Base-by-base conservation (phyloP, 2,113 vertebrate species). In the Salminus brasiliensis region DNA sequence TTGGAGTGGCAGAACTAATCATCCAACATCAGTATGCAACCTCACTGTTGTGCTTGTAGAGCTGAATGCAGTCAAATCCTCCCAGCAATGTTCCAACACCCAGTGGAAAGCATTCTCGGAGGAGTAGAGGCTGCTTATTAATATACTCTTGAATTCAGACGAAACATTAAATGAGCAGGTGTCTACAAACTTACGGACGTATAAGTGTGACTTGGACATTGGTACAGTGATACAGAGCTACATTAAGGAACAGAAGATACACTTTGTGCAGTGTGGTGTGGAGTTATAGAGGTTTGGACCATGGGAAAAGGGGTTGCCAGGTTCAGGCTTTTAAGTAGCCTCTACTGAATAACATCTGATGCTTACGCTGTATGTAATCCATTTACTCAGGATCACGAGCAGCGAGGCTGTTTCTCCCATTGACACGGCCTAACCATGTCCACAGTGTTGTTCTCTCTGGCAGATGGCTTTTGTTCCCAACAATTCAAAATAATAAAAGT, bases 381-480 rank as follows among this genome's bases (percentile, higher is more conserved):
- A 55, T 74, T 45, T 74, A 45, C 25, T 45, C 21, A 39, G 49
- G 10, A 69, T 55, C 63, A 39, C 32, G 49, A 68, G 39, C 45
- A 62, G 52, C 27, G 52, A 60, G 41, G 47, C 75, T 67, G 29
- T 53, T 82, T 66, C 57, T 74, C 68, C 70, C 53, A 78, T 53
- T 43, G 41, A 43, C 47, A 53, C 10, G 27, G 67, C 77, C 63
- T 25, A 21, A 55, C 52, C 23, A 53, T 5, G 10, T 23, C 23
- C 52, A 83, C 75, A 69, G 74, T 53, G 76, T 72, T 80, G 82
- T 80, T 83, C 60, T 67, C 43, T 67, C 67, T 52, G n/a, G 67
- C 70, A 59, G 49, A 59, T 66, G 57, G 59, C 72, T 79, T 74
- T 71, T 49, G 49, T 52, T 65, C 65, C 57, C 59, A 25, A 12